phyloP scores from a whole-genome alignment of 2,888 invertebrate species.

The Alloscopus bannaensis region DNA sequence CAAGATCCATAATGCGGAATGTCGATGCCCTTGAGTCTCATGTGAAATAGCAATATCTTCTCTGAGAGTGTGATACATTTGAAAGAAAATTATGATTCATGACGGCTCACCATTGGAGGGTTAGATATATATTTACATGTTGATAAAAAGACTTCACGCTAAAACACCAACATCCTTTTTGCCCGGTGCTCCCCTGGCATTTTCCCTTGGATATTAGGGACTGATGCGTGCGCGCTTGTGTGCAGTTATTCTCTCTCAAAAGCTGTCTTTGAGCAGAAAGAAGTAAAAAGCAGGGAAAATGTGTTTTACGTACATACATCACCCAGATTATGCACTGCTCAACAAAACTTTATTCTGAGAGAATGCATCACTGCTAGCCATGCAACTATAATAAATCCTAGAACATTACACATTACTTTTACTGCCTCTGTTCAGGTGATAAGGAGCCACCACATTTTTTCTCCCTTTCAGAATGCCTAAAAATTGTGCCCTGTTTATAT shows the following conservation, averaged over 20 bases:
- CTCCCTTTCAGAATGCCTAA: too few species aligned
- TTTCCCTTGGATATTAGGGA: not conserved
- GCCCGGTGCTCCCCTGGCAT: too few species aligned
- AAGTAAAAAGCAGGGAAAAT: slow-evolving; percentile 20
- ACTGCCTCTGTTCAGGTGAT: slow-evolving; percentile 22
- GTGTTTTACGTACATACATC: slow-evolving; percentile 15
- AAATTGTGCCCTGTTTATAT: not conserved
- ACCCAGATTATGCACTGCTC: too few species aligned
- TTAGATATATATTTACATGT: slow-evolving; percentile 31
- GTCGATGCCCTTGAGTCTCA: slow-evolving; percentile 59
- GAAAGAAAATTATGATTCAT: slow-evolving; percentile 57
- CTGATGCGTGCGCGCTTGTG: not conserved
- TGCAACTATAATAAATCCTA: slow-evolving; percentile 29
- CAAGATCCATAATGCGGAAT: slow-evolving; percentile 37
- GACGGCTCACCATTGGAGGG: slow-evolving; percentile 49
- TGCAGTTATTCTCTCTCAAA: slow-evolving; percentile 14
- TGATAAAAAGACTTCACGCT: not conserved
- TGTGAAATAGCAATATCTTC: slow-evolving; percentile 35
- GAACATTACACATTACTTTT: slow-evolving; percentile 19
- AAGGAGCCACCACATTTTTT: slow-evolving; percentile 21
- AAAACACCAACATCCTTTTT: not conserved
- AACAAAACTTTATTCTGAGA: too few species aligned
- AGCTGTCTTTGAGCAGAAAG: too few species aligned
- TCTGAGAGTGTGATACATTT: slow-evolving; percentile 19
- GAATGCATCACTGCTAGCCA: slow-evolving; percentile 23